Conservation (phyloP, 2,797 vertebrate species). For the Cryptoprocta ferox region DNA sequence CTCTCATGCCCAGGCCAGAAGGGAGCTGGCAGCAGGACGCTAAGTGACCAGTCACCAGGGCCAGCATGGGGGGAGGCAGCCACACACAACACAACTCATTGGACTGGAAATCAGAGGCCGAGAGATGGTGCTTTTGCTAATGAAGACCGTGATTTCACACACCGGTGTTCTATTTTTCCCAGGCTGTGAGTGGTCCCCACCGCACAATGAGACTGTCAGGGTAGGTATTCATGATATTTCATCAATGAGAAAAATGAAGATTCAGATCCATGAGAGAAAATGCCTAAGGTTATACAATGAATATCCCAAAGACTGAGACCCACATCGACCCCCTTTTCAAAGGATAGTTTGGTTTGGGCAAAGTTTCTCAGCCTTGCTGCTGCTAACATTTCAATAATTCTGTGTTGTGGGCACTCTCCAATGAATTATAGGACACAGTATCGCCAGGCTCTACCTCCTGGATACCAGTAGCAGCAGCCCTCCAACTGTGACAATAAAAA, state of each 20-base stretch:
- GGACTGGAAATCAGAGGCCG: not conserved
- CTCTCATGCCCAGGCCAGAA: not conserved
- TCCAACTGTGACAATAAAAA: not conserved
- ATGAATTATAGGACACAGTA: not conserved
- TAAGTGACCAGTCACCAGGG: not conserved
- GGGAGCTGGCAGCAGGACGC: not conserved
- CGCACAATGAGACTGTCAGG: not conserved
- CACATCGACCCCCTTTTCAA: not conserved
- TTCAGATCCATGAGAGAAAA: not conserved
- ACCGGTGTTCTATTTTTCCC: not conserved
- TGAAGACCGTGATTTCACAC: not conserved
- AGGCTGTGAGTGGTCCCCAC: not conserved
- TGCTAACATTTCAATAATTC: not conserved
- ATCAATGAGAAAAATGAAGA: conserved; percentile 27
- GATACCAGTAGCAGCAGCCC: not conserved
- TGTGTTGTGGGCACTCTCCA: not conserved
- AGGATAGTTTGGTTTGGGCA: not conserved
- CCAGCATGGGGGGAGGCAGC: not conserved
- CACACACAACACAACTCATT: not conserved
- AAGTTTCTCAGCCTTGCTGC: not conserved
- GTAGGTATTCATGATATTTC: not conserved
- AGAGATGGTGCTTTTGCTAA: not conserved
- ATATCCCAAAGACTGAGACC: not conserved
- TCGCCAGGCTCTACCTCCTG: not conserved
- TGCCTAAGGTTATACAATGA: not conserved